Evolutionary conservation across 2,113 vertebrate species (phyloP).

Genomic region (Cyanoliseus patagonus): DNA sequence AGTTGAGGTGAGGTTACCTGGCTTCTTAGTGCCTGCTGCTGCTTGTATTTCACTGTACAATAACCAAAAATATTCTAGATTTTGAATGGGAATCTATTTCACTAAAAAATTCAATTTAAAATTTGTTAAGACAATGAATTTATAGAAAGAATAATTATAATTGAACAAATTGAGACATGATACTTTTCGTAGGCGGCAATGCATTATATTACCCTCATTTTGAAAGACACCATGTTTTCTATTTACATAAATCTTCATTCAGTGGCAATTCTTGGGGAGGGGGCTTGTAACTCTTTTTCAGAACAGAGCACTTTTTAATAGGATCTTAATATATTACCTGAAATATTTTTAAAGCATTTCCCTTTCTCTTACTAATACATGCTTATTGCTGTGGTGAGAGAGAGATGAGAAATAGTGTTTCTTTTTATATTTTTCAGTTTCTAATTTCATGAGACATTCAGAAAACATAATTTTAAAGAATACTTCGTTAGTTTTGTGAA

Average conservation of each 20-base stretch:
- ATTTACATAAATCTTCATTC: background rate
- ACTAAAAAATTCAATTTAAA: background rate
- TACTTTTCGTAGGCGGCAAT: background rate
- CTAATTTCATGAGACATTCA: background rate
- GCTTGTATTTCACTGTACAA: background rate
- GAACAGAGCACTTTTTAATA: background rate
- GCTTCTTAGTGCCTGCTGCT: background rate
- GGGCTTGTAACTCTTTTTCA: background rate
- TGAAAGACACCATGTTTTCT: background rate
- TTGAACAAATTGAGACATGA: background rate
- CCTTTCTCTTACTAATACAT: background rate
- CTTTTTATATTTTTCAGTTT: background rate
- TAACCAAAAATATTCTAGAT: background rate
- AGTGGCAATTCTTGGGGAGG: background rate
- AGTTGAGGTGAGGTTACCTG: constrained; percentile 84
- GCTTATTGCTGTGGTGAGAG: background rate
- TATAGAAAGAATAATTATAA: background rate
- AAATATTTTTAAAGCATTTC: background rate
- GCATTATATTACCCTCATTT: background rate
- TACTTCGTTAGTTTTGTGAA: background rate
- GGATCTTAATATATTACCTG: background rate
- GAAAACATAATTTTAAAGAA: background rate
- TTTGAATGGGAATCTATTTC: background rate
- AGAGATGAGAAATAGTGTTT: background rate
- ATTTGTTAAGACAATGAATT: background rate